Conservation (phyloP, 2,113 vertebrate species). For the Coturnix japonica region DNA sequence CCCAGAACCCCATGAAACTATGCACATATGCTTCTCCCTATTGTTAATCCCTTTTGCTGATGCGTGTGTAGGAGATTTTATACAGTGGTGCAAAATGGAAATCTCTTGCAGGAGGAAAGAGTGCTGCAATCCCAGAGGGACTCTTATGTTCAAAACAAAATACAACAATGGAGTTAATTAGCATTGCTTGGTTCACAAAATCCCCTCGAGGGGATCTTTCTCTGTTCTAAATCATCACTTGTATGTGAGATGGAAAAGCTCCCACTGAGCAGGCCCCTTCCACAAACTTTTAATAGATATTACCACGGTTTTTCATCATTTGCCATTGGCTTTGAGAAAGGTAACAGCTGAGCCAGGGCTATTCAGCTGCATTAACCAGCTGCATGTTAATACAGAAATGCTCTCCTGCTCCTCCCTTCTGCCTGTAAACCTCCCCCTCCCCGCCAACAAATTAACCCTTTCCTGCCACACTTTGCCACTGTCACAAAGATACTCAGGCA, state of each 20-base stretch:
- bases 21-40: conserved; percentile 45
- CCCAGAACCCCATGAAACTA: conserved; percentile 52
- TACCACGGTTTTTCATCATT: conserved; percentile 64
- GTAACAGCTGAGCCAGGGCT: conserved; percentile 68
- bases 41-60: conserved; percentile 64
- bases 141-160: conserved; percentile 75
- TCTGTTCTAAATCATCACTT: conserved; percentile 74
- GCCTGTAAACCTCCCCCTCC: neutral
- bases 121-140: conserved; percentile 67
- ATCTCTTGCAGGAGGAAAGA: conserved; percentile 70
- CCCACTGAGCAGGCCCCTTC: conserved; percentile 70
- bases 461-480: neutral
- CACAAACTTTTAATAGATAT: conserved; percentile 61
- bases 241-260: conserved; percentile 58
- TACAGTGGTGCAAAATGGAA: conserved; percentile 67
- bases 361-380: conserved; percentile 64
- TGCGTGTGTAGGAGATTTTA: conserved; percentile 49
- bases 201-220: conserved; percentile 72
- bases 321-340: conserved; percentile 69
- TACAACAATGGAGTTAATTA: conserved; percentile 80
- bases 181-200: conserved; percentile 76
- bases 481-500: neutral
- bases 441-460: conserved; percentile 59
- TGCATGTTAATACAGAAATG: conserved; percentile 69
- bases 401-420: conserved; percentile 12